These are phyloP conservation scores for Myathropa florea DNA, from an alignment of 2,888 invertebrate genomes.

Conservation along the genomic window DNA sequence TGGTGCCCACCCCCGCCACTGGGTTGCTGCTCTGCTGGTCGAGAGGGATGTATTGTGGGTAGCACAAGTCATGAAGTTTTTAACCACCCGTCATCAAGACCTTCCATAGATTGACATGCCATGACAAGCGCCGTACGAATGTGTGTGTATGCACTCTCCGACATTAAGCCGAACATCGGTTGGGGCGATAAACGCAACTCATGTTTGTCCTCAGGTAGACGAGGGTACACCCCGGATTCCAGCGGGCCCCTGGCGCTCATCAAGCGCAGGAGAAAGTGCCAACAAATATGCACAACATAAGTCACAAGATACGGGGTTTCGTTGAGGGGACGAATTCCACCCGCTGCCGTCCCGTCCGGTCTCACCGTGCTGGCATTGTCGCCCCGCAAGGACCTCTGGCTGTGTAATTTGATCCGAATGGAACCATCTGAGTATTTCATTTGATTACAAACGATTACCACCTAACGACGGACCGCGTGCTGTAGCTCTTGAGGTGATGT, in stretches of 20 bases:
- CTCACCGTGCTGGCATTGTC: not conserved
- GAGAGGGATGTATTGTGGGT: not conserved
- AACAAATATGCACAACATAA: slow-evolving; percentile 20
- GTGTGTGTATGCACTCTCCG: slow-evolving; percentile 15
- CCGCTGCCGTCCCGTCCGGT: not conserved
- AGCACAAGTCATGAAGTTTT: slow-evolving; percentile 18
- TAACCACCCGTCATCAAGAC: slow-evolving; percentile 28
- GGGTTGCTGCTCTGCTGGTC: not conserved
- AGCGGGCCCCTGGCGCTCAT: not conserved
- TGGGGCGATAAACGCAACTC: slow-evolving; percentile 30
- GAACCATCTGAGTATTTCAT: slow-evolving; percentile 54
- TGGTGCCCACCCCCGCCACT: not conserved
- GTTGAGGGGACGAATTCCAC: slow-evolving; percentile 16
- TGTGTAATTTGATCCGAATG: slow-evolving; percentile 49
- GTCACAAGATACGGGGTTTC: not conserved
- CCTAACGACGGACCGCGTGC: slow-evolving; percentile 15
- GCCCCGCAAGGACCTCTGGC: slow-evolving; percentile 32
- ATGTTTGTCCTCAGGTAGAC: not conserved
- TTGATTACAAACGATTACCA: slow-evolving; percentile 59
- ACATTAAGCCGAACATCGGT: slow-evolving; percentile 39
- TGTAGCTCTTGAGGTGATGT: slow-evolving; percentile 8
- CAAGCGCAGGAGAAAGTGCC: not conserved
- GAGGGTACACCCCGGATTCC: not conserved
- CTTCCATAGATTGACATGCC: not conserved
- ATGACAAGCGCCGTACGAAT: not conserved